These are phyloP conservation scores for Germaria angustata DNA, from an alignment of 2,888 invertebrate species.

Conservation along the genomic window DNA sequence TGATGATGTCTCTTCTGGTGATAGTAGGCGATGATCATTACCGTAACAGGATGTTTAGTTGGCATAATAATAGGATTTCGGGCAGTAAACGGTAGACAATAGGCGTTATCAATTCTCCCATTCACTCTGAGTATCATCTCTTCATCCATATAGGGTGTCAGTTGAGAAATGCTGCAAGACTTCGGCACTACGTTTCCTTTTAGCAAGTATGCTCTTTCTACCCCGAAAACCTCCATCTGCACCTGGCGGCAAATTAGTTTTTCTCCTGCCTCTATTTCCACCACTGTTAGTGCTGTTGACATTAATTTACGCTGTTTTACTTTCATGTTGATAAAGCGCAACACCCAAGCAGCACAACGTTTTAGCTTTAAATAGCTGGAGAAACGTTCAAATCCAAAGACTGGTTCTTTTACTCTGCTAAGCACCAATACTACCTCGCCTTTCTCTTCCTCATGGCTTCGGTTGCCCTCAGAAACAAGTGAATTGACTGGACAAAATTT, in stretches of 20 bases:
- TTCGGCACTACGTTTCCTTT: background rate
- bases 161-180: slow-evolving; percentile 14
- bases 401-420: background rate
- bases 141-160: slow-evolving; percentile 28
- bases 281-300: slow-evolving; percentile 29
- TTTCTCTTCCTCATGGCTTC: background rate
- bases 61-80: too few species aligned
- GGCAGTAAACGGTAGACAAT: too few species aligned
- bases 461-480: background rate
- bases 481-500: slow-evolving; percentile 1
- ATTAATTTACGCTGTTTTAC: background rate
- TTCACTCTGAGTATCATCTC: slow-evolving; percentile 12
- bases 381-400: background rate
- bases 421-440: background rate
- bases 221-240: background rate
- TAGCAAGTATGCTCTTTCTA: background rate
- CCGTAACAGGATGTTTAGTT: too few species aligned
- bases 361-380: slow-evolving; percentile 8
- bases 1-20: too few species aligned
- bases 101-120: slow-evolving; percentile 47
- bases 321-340: slow-evolving; percentile 9
- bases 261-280: slow-evolving; percentile 32
- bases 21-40: too few species aligned
- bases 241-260: slow-evolving; percentile 34
- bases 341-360: slow-evolving; percentile 20